A percentile compares a stretch with the other conserved stretches of the same genome.
Conservation (phyloP, 2,888 invertebrate species). For the Pristionchus entomophagus region DNA sequence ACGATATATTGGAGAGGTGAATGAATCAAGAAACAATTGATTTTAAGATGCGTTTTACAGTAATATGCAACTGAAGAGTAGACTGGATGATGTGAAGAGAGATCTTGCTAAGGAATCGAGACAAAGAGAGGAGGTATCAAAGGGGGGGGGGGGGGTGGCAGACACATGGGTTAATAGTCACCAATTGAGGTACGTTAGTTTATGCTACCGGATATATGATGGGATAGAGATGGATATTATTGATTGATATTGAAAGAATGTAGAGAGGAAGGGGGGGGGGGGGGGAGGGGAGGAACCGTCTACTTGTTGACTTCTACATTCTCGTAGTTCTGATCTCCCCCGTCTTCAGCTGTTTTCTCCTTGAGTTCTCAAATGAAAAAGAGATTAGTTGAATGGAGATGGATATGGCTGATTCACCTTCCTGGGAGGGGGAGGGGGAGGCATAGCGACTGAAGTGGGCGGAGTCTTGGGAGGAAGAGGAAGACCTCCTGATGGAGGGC, state of each 20-base stretch:
- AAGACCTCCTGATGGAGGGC: not conserved
- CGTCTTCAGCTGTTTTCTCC: conserved; percentile 1
- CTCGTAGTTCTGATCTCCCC: conserved; percentile 16
- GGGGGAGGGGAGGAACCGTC: too few species aligned
- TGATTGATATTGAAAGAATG: too few species aligned
- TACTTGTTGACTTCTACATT: conserved; percentile 1
- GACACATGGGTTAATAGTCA: too few species aligned
- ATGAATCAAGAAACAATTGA: not conserved
- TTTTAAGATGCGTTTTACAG: not conserved
- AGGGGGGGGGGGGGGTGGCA: not conserved
- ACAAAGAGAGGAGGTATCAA: not conserved
- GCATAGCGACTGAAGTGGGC: not conserved
- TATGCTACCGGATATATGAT: too few species aligned
- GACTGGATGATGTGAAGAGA: not conserved
- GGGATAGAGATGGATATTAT: not conserved
- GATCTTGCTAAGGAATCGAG: not conserved
- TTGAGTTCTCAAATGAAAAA: not conserved
- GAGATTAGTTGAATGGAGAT: not conserved
- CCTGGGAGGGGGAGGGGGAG: not conserved
- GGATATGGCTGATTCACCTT: not conserved
- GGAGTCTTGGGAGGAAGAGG: not conserved
- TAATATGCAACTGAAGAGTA: not conserved
- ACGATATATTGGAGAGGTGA: not conserved
- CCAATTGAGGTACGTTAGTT: too few species aligned
- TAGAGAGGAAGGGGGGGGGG: too few species aligned